phyloP scores from a whole-genome alignment of 2,797 vertebrate genomes.

The Paratrypauchen microcephalus region DNA sequence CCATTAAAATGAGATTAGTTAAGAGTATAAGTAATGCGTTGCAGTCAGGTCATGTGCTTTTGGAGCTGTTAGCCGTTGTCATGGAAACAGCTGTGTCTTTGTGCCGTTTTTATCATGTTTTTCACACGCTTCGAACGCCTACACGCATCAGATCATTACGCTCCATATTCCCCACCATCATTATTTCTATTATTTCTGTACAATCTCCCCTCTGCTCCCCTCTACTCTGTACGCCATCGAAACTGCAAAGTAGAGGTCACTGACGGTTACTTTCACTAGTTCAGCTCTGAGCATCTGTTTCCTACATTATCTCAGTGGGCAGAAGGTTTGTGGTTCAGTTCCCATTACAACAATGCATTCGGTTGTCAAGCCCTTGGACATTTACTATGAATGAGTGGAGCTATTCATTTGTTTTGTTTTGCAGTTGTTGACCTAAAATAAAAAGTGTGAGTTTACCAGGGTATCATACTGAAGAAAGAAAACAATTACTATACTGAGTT shows the following conservation, averaged over 20 bases:
- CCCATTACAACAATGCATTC: not conserved
- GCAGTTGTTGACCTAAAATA: not conserved
- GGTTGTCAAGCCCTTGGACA: not conserved
- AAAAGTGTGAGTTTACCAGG: not conserved
- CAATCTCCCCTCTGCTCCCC: not conserved
- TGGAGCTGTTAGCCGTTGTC: not conserved
- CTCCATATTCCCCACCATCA: not conserved
- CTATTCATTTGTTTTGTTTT: not conserved
- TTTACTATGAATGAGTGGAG: not conserved
- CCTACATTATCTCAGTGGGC: not conserved
- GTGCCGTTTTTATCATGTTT: constrained; percentile 18
- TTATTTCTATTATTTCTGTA: not conserved
- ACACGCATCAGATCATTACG: constrained; percentile 10
- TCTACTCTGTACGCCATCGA: not conserved
- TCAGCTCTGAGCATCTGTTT: not conserved
- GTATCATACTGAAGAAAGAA: not conserved
- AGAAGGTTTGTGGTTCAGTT: not conserved
- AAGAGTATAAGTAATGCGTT: not conserved
- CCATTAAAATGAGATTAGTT: not conserved
- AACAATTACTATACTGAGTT: too few species aligned
- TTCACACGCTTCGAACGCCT: constrained; percentile 6
- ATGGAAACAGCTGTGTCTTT: constrained; percentile 17
- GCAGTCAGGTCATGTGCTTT: not conserved
- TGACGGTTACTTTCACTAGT: not conserved
- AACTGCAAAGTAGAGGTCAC: not conserved